Evolutionary conservation across 2,888 invertebrate species (phyloP), one percentile per base, ranked within the genome.

Genomic region (Brenthis ino): DNA sequence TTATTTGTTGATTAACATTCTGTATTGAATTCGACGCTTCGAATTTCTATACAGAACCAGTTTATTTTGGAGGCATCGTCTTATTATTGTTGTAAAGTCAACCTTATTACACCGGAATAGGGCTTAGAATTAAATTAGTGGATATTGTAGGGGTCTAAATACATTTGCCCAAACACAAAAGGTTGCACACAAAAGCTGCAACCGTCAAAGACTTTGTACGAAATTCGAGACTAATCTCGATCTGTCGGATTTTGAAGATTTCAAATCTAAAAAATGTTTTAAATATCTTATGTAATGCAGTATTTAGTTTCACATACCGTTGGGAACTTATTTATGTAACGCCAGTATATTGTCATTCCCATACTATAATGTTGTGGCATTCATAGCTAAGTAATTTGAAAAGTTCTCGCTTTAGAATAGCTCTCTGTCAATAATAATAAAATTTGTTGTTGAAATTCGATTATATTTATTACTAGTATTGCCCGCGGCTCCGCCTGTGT

Each of bases 151-250:
- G 24, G 48, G 28, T 58, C 48, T n/a, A 24, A 43, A 11, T 28
- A 60, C 14, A 28, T 28, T 50, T 60, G 48, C n/a, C 14, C 4
- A 12, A 12, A 11, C 11, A 48, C 20, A 60, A 28, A 50, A 28
- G 57, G 11, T 28, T 60, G 24, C n/a, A 5, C 28, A 60, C n/a
- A 60, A 60, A 48, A 60, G 58, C 2, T 48, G 14, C 24, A 28
- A 11, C 37, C 37, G 37, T 28, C 28, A 60, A 48, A 60, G 54
- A 54, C 48, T 16, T 14, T n/a, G 24, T 28, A 28, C 48, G 58
- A 50, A 60, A 60, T 50, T 48, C n/a, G 58, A 60, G 58, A 60
- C 28, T 48, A 50, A 60, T 60, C 58, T 48, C 48, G 43, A 58
- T 24, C 28, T 48, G 6, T 8, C 37, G 37, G 13, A 28, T 50